Conservation (phyloP, 2,797 vertebrate species). For the Ctenochaetus hawaiiensis region DNA sequence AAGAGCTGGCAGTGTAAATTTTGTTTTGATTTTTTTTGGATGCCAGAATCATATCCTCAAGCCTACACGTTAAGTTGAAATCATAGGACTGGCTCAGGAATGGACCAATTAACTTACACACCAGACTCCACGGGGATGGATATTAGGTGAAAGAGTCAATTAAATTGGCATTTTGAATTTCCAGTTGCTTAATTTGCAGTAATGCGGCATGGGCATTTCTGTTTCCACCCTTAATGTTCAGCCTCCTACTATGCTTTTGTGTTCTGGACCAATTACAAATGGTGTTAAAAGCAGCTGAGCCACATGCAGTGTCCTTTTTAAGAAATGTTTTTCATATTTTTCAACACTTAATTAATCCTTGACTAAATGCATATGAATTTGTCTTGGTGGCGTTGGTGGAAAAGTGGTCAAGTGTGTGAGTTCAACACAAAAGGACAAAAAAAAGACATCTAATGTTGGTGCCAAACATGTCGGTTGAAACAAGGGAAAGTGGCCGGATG, state of each 20-base stretch:
- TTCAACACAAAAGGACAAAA: background rate
- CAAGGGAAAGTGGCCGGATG: background rate
- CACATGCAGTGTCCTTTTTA: conserved; percentile 8
- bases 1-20: conserved; percentile 43
- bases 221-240: conserved; percentile 23
- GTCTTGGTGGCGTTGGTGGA: background rate
- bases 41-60: conserved; percentile 42
- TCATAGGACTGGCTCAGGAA: conserved; percentile 36
- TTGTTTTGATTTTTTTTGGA: conserved; percentile 34
- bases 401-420: background rate
- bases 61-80: conserved; percentile 40
- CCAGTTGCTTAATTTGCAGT: conserved; percentile 32
- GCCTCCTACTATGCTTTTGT: conserved; percentile 21
- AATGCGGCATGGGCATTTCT: conserved; percentile 26
- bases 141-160: conserved; percentile 59
- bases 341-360: background rate
- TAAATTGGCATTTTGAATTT: conserved; percentile 52
- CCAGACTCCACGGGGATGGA: conserved; percentile 28
- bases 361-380: background rate
- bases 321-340: background rate
- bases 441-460: background rate
- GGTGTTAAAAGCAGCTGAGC: conserved; percentile 16
- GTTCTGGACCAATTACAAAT: conserved; percentile 34
- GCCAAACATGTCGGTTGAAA: background rate
- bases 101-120: conserved; percentile 52